A percentile compares a stretch with the other conserved stretches of the same genome.
Conservation (phyloP, 2,888 invertebrate genomes). For the Dione vanillae region DNA sequence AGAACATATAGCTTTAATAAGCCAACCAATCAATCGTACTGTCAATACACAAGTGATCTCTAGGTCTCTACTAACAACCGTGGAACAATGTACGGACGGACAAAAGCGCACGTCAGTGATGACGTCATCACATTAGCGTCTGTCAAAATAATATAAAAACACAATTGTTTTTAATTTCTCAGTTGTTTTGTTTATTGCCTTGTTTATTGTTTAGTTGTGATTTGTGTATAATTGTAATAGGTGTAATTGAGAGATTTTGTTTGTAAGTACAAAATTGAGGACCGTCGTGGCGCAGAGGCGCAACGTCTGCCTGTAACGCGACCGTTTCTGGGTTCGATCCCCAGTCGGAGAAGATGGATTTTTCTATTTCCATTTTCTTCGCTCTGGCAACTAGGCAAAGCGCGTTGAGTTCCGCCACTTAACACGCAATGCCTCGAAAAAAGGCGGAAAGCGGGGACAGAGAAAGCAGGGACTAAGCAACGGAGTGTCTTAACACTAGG, state of each 20-base stretch:
- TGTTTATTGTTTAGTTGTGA: not conserved
- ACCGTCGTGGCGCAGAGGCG: no score
- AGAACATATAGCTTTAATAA: not conserved
- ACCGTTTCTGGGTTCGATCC: no score
- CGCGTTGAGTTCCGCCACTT: no score
- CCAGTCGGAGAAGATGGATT: no score
- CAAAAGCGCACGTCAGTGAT: conserved; percentile 36
- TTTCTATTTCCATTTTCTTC: no score
- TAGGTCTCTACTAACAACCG: conserved; percentile 22
- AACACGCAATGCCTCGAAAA: no score
- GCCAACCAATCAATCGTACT: conserved; percentile 13
- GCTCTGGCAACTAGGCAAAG: no score
- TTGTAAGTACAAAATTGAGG: no score
- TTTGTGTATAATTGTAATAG: not conserved
- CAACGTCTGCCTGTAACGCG: no score
- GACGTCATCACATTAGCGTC: conserved; percentile 31
- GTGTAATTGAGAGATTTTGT: not conserved
- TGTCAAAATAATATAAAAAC: conserved; percentile 35
- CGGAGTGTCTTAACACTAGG: no score
- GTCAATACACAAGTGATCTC: conserved; percentile 25
- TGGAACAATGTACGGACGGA: conserved; percentile 33
- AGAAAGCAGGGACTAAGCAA: no score
- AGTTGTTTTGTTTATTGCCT: conserved; percentile 4
- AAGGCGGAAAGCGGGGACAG: no score
- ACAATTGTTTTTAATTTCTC: conserved; percentile 17